A percentile compares a stretch with the other conserved stretches of the same genome.
Conservation (phyloP, 1,140 invertebrate species). For the Oreohelix idahoensis region DNA sequence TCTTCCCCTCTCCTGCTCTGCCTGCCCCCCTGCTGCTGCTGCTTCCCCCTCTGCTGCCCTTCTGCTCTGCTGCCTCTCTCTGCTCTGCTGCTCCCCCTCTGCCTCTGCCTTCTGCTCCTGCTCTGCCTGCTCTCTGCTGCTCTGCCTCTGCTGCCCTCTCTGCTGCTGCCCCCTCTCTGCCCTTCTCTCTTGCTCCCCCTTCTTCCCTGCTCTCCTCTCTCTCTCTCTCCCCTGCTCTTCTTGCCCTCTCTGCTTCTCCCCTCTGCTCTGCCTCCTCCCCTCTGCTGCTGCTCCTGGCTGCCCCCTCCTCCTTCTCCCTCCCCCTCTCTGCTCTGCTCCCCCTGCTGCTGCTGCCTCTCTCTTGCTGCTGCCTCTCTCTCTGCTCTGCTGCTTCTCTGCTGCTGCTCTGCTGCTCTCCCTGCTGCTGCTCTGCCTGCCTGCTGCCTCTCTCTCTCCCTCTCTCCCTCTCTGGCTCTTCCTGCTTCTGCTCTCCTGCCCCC, state of each 20-base stretch:
- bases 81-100: no score
- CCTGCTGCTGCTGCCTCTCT: no score
- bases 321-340: no score
- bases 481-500: background rate
- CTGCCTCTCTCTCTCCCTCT: no score
- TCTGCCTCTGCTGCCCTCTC: background rate
- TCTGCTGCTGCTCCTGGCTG: no score
- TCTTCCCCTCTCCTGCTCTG: no score
- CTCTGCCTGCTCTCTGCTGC: background rate
- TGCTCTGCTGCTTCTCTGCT: background rate
- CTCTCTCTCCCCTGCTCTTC: background rate
- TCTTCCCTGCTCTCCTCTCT: background rate
- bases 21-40: background rate
- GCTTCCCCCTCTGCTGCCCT: background rate
- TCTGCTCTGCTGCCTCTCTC: no score
- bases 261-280: background rate
- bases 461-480: no score
- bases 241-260: background rate
- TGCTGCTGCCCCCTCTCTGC: background rate
- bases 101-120: no score
- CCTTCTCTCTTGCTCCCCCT: background rate
- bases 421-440: no score
- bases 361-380: background rate
- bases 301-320: no score
- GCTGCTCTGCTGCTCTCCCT: background rate